These are phyloP conservation scores for Onchidella celtica DNA, from an alignment of 2,888 invertebrate genomes.

Conservation along the genomic window DNA sequence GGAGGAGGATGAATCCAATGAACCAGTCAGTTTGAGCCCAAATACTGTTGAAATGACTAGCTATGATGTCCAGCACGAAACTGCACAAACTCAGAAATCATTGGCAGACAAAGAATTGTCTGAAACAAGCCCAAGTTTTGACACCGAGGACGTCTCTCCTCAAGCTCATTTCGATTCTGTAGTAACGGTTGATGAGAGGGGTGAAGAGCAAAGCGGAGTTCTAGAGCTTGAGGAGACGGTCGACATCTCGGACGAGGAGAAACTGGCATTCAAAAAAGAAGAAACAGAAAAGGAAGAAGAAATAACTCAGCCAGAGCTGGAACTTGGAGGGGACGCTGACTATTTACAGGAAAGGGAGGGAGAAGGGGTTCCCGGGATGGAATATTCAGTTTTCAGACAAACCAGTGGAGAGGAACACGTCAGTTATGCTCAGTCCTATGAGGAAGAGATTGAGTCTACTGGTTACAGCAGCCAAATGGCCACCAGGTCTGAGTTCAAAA, in stretches of 20 bases:
- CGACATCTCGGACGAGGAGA: background rate
- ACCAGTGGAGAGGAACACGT: too few species aligned
- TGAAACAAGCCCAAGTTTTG: constrained; percentile 20
- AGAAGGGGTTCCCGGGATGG: too few species aligned
- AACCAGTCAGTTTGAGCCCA: too few species aligned
- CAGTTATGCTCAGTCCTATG: constrained; percentile 2
- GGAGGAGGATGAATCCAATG: background rate
- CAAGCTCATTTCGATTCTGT: constrained; percentile 49
- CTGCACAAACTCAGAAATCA: constrained; percentile 23
- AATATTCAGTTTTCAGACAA: too few species aligned
- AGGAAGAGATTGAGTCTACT: too few species aligned
- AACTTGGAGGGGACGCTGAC: background rate
- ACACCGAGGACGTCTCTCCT: constrained; percentile 43
- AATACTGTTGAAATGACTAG: constrained; percentile 1
- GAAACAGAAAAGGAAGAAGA: background rate
- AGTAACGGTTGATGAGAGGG: background rate
- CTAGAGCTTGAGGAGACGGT: constrained; percentile 41
- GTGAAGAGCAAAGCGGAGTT: background rate
- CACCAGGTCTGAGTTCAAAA: constrained; percentile 39
- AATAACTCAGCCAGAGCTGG: background rate
- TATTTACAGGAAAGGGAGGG: too few species aligned
- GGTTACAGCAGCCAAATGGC: too few species aligned
- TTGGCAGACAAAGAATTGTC: constrained; percentile 31
- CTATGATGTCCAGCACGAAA: constrained; percentile 20
- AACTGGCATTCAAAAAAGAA: background rate